These are phyloP conservation scores for Accipiter cooperii DNA, from an alignment of 2,113 vertebrate species.

Conservation along the genomic window DNA sequence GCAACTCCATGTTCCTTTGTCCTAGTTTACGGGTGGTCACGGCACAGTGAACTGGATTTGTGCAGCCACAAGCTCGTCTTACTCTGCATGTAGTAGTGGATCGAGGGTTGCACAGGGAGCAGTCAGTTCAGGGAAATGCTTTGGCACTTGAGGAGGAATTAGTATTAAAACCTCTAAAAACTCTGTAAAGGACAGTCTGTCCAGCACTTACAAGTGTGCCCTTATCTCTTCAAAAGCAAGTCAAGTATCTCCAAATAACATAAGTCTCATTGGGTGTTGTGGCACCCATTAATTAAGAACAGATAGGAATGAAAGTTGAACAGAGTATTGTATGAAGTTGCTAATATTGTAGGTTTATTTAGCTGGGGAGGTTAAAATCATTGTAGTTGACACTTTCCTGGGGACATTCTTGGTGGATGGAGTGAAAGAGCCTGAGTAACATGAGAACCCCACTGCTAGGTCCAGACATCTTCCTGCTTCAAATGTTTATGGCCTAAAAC, in stretches of 20 bases:
- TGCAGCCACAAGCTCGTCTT: background rate
- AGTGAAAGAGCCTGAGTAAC: background rate
- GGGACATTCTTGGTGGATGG: background rate
- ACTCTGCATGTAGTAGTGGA: background rate
- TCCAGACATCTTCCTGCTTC: background rate
- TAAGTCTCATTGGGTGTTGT: background rate
- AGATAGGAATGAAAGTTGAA: background rate
- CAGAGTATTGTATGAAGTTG: background rate
- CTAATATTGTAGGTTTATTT: background rate
- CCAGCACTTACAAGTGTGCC: background rate
- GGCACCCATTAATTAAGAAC: background rate
- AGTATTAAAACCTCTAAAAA: background rate
- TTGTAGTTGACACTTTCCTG: background rate
- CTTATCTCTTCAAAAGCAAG: background rate
- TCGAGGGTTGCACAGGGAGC: rapidly evolving
- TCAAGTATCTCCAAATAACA: background rate
- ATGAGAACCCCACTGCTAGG: background rate
- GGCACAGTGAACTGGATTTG: background rate
- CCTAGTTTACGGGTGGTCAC: background rate
- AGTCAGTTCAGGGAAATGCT: background rate
- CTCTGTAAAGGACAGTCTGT: background rate
- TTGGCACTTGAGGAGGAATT: background rate
- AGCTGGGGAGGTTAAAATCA: background rate
- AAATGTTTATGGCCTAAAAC: background rate
- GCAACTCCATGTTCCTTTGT: background rate